phyloP scores from a whole-genome alignment of 2,888 invertebrate species.

The Papilio demoleus region DNA sequence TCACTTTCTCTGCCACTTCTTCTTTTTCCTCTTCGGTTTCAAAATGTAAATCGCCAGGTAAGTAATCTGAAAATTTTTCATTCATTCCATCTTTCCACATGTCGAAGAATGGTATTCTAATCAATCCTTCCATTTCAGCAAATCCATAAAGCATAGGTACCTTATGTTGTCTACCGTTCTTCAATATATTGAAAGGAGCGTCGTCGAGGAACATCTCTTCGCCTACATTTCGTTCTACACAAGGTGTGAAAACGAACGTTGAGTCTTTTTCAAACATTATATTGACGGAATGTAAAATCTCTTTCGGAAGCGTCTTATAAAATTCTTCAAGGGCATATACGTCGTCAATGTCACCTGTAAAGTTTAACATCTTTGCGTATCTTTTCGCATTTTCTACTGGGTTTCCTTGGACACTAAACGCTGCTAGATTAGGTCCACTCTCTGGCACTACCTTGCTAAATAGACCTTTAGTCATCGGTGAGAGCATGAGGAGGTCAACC shows the following conservation, averaged over 20 bases:
- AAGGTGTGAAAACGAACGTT: conserved; percentile 49
- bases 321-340: conserved; percentile 57
- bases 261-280: conserved; percentile 45
- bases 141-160: conserved; percentile 58
- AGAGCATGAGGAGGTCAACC: conserved; percentile 60
- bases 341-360: conserved; percentile 52
- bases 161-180: conserved; percentile 53
- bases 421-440: conserved; percentile 55
- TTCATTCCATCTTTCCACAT: conserved; percentile 57
- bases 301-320: conserved; percentile 55
- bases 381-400: conserved; percentile 58
- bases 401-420: conserved; percentile 55
- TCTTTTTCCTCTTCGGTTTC: conserved; percentile 52
- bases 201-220: conserved; percentile 54
- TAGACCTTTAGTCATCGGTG: conserved; percentile 56
- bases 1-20: conserved; percentile 51
- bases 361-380: conserved; percentile 54
- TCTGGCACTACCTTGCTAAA: conserved; percentile 62
- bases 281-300: conserved; percentile 47
- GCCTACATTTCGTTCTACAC: conserved; percentile 53
- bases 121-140: conserved; percentile 54
- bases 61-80: conserved; percentile 58
- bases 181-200: conserved; percentile 54
- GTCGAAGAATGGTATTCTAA: conserved; percentile 46
- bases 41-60: conserved; percentile 59